These are phyloP conservation scores for Acrobeloides nanus DNA, from an alignment of 2,888 invertebrate genomes.

Conservation along the genomic window DNA sequence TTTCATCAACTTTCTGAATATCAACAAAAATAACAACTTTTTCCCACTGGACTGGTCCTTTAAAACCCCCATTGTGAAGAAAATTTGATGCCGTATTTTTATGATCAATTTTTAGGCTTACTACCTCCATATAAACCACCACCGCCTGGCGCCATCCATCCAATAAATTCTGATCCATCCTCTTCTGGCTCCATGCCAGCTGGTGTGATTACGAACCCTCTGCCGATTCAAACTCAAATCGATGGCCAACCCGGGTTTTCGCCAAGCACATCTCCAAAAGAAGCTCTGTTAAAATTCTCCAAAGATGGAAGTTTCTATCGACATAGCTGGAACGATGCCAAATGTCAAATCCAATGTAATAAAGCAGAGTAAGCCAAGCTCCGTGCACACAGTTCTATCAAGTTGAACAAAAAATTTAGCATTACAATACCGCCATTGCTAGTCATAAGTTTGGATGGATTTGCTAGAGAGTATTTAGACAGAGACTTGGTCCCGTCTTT, in stretches of 20 bases:
- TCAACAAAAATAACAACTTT: too few species aligned
- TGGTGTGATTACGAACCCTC: conserved; percentile 6
- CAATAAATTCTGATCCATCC: too few species aligned
- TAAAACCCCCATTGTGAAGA: too few species aligned
- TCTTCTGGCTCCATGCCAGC: neutral
- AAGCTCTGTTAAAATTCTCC: too few species aligned
- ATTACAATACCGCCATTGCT: conserved; percentile 28
- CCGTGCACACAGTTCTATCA: neutral
- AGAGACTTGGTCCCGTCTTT: conserved; percentile 34
- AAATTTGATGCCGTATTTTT: neutral
- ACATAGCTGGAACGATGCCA: conserved; percentile 20
- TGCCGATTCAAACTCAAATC: conserved; percentile 4
- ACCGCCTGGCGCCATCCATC: too few species aligned
- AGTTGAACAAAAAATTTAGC: conserved; percentile 10
- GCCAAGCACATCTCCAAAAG: neutral
- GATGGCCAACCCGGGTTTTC: neutral
- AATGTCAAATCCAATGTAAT: conserved; percentile 20
- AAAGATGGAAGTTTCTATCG: conserved; percentile 1
- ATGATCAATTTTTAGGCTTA: too few species aligned
- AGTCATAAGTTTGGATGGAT: conserved; percentile 39
- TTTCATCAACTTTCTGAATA: too few species aligned
- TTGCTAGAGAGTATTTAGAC: conserved; percentile 38
- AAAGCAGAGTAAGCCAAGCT: conserved; percentile 21
- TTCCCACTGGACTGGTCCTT: too few species aligned
- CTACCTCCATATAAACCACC: too few species aligned